A percentile compares a stretch with the other conserved stretches of the same genome.
These are phyloP conservation scores for Bedellia somnulentella DNA, from an alignment of 2,888 invertebrate species.

Conservation along the genomic window DNA sequence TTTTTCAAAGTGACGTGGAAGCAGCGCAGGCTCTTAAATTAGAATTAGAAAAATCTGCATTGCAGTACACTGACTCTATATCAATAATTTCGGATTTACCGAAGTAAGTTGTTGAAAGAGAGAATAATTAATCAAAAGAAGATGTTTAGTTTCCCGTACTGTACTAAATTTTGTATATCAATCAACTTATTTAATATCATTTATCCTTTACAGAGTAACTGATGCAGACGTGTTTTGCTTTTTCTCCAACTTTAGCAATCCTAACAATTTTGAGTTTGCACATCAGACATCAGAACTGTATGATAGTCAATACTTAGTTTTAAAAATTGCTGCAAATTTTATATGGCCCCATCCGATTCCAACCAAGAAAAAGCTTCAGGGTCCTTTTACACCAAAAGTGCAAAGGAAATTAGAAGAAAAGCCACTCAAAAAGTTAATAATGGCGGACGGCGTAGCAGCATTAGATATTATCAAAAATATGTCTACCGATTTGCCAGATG, in stretches of 20 bases:
- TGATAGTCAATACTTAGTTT: constrained; percentile 29
- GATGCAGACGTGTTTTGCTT: constrained; percentile 43
- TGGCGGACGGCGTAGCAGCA: constrained; percentile 35
- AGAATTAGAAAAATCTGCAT: constrained; percentile 28
- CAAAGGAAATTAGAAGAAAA: constrained; percentile 7
- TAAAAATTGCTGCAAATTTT: constrained; percentile 32
- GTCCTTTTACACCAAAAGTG: no score
- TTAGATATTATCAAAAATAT: constrained; percentile 29
- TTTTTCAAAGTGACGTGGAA: constrained; percentile 27
- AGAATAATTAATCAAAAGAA: no score
- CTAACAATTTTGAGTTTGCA: constrained; percentile 23
- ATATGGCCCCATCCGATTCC: constrained; percentile 7
- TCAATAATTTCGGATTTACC: constrained; percentile 29
- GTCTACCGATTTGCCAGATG: constrained; percentile 24
- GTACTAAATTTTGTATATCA: no score
- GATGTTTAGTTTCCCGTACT: no score
- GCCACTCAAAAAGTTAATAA: constrained; percentile 22
- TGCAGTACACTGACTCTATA: constrained; percentile 25
- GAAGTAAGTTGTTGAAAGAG: constrained; percentile 19
- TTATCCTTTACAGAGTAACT: constrained; percentile 23
- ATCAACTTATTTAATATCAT: no score
- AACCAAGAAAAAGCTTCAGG: constrained; percentile 5
- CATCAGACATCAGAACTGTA: constrained; percentile 21
- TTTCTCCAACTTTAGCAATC: constrained; percentile 31
- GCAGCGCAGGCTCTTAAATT: constrained; percentile 21